phyloP scores from a whole-genome alignment of 92 coral and sea anemone genomes.

The Epizoanthus rinbou region DNA sequence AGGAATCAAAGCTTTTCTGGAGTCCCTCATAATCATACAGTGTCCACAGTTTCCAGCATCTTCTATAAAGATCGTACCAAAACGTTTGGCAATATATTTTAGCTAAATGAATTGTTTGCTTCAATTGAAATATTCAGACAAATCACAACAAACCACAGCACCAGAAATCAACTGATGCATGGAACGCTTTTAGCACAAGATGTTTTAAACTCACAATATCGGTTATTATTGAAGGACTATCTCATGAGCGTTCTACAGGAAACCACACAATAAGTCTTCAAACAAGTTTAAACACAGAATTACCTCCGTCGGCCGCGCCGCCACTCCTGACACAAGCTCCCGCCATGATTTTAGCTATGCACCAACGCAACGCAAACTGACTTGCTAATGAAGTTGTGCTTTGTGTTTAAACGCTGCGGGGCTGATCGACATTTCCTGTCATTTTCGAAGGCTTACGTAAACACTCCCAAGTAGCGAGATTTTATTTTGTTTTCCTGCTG shows the following conservation, averaged over 20 bases:
- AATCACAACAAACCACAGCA: too few relatives aligned
- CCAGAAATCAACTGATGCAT: too few relatives aligned
- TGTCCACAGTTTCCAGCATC: too few relatives aligned
- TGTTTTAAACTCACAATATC: background rate
- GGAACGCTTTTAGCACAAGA: too few relatives aligned
- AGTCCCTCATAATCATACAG: too few relatives aligned
- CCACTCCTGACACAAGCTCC: background rate
- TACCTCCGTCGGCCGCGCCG: background rate
- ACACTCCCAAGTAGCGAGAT: background rate
- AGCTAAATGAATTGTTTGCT: too few relatives aligned
- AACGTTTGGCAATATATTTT: too few relatives aligned
- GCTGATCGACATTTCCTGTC: conserved; percentile 26
- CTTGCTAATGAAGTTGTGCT: conserved; percentile 36
- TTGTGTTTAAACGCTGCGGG: conserved; percentile 35
- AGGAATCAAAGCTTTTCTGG: too few relatives aligned
- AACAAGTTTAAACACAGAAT: background rate
- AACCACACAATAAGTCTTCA: too few relatives aligned
- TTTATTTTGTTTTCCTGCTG: too few relatives aligned
- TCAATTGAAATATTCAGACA: too few relatives aligned
- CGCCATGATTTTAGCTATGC: conserved; percentile 40
- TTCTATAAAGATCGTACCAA: too few relatives aligned
- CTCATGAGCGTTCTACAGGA: background rate
- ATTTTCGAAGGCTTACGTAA: conserved; percentile 10
- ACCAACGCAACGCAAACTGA: conserved; percentile 25
- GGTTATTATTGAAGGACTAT: background rate